phyloP scores from a whole-genome alignment of 2,797 vertebrate genomes.

The Tolypeutes matacus region DNA sequence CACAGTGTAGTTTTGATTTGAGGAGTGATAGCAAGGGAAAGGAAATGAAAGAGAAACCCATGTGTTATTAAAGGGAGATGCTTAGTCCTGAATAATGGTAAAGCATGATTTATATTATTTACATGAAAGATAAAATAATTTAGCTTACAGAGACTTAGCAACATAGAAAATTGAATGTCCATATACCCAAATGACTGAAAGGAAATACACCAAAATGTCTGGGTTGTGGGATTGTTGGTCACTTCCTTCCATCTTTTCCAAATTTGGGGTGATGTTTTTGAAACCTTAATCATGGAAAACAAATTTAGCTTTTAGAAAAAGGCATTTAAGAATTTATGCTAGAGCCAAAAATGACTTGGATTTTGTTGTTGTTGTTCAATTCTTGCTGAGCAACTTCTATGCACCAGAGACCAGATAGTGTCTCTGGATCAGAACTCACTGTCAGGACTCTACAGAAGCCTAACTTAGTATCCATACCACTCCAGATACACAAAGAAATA shows the following conservation, averaged over 20 bases:
- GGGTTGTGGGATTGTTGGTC: neutral
- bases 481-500: neutral
- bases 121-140: neutral
- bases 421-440: neutral
- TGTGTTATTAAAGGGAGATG: neutral
- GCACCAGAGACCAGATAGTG: neutral
- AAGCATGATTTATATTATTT: no score
- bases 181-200: neutral
- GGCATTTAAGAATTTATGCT: neutral
- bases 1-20: neutral
- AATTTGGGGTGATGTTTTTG: neutral
- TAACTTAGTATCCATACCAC: neutral
- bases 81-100: neutral
- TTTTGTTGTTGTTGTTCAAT: constrained; percentile 15
- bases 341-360: neutral
- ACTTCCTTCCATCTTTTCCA: neutral
- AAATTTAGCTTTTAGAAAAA: constrained; percentile 10
- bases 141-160: neutral
- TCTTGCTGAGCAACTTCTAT: neutral
- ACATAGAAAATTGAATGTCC: neutral
- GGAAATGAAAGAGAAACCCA: neutral
- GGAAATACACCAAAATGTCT: neutral
- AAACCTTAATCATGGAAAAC: constrained; percentile 33
- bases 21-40: neutral
- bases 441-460: neutral